phyloP scores from a whole-genome alignment of 1,140 invertebrate species.

The Radopholus similis region DNA sequence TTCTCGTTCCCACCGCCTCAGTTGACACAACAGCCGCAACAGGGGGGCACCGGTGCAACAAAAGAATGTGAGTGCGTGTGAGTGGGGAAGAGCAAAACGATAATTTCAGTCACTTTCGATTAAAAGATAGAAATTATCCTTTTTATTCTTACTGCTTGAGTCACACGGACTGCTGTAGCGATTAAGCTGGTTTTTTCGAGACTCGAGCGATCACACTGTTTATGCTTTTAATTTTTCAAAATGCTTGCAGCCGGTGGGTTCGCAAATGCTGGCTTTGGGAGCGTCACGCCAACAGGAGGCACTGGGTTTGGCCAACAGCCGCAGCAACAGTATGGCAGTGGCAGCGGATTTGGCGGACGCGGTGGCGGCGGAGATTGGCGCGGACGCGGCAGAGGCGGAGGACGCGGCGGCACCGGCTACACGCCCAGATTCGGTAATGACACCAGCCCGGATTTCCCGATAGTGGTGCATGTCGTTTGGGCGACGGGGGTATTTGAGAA shows the following conservation, averaged over 20 bases:
- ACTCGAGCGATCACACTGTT: neutral
- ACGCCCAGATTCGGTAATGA: neutral
- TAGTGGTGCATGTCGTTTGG: neutral
- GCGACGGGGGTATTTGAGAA: neutral
- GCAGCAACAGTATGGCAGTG: neutral
- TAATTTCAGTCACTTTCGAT: no score
- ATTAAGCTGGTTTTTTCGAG: neutral
- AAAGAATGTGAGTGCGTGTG: no score
- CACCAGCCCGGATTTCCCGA: no score
- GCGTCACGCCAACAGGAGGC: neutral
- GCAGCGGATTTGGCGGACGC: neutral
- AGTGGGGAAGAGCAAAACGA: no score
- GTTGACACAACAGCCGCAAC: constrained; percentile 10
- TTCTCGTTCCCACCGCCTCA: neutral
- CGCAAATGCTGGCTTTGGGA: neutral
- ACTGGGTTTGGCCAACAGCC: neutral
- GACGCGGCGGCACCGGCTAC: neutral
- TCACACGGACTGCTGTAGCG: neutral
- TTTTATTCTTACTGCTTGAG: no score
- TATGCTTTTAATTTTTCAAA: neutral
- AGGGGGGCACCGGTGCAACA: neutral
- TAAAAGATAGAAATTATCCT: no score
- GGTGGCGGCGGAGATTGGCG: neutral
- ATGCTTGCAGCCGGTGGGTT: neutral
- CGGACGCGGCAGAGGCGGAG: constrained; percentile 5